phyloP scores from a whole-genome alignment of 2,113 vertebrate species.

The Pelusios castaneus region DNA sequence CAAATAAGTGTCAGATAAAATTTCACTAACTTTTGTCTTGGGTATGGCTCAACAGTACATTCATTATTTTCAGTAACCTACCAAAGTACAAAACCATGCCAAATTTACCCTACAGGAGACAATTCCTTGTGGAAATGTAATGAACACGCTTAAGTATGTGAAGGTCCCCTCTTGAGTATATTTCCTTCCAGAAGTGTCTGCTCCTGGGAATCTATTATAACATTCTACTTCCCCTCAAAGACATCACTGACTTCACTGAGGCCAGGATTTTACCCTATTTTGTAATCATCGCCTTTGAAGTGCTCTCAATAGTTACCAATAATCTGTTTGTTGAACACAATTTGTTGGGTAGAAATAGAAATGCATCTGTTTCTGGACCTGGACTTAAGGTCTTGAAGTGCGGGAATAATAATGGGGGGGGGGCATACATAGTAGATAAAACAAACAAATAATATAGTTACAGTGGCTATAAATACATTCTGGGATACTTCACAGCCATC shows the following conservation, averaged over 20 bases:
- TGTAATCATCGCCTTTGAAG: neutral
- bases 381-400: neutral
- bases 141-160: constrained; percentile 52
- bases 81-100: neutral
- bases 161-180: constrained; percentile 37
- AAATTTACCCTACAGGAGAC: neutral
- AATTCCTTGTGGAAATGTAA: constrained; percentile 57
- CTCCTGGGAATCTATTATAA: constrained; percentile 55
- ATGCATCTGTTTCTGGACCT: neutral
- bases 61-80: neutral
- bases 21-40: neutral
- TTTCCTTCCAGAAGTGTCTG: neutral
- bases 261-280: neutral
- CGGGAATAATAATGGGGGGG: neutral
- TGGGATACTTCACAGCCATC: neutral
- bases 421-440: neutral
- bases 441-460: neutral
- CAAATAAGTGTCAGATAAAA: neutral
- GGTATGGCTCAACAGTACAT: neutral
- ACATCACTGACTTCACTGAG: constrained; percentile 52
- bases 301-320: neutral
- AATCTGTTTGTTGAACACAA: neutral
- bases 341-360: neutral
- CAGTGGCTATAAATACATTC: neutral
- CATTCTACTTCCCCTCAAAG: constrained; percentile 39